Conservation (phyloP, 2,113 vertebrate species). For the Mus pahari region DNA sequence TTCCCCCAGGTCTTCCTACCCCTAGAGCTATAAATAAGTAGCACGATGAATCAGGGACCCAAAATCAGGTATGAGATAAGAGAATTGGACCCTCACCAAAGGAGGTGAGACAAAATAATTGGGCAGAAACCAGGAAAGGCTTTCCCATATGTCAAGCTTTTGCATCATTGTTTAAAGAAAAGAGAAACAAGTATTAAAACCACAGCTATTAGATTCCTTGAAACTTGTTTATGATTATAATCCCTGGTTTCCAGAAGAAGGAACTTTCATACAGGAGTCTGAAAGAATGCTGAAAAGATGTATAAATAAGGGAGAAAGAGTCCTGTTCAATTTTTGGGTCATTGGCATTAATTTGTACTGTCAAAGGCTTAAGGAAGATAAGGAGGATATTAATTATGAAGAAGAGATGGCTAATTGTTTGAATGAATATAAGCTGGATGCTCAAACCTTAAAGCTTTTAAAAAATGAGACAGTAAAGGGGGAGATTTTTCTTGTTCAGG, state of each 20-base stretch:
- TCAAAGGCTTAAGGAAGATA: not conserved
- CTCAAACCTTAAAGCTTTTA: not conserved
- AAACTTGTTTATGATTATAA: not conserved
- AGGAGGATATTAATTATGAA: not conserved
- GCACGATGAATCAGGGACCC: not conserved
- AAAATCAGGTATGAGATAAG: not conserved
- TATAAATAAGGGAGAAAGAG: not conserved
- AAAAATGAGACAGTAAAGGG: not conserved
- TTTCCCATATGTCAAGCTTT: not conserved
- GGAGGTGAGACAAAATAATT: not conserved
- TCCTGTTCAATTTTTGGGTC: not conserved
- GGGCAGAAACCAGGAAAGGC: not conserved
- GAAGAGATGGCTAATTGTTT: not conserved
- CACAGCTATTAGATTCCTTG: not conserved
- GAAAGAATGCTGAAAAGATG: not conserved
- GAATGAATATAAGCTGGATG: not conserved
- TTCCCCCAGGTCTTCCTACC: not conserved
- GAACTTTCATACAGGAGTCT: not conserved
- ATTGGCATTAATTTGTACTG: not conserved
- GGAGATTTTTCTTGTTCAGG: not conserved
- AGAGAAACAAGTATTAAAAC: not conserved
- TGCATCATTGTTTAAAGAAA: not conserved
- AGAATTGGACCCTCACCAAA: not conserved
- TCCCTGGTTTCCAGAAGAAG: not conserved
- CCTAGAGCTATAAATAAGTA: not conserved